Conservation (phyloP, 2,888 invertebrate species). For the Aromia moschata region DNA sequence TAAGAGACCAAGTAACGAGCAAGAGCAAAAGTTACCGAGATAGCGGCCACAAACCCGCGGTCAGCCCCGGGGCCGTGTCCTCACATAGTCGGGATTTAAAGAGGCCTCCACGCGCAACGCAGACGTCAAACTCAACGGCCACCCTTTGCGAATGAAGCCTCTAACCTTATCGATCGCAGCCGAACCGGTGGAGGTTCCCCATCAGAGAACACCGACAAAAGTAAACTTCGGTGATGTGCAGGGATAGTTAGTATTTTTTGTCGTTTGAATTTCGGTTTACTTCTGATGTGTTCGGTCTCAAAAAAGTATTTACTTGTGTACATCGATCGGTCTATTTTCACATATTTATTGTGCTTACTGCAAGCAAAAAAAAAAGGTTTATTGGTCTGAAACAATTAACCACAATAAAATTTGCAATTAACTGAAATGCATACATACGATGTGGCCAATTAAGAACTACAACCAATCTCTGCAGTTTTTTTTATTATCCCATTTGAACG, state of each 20-base stretch:
- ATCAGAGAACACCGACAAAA: constrained; percentile 57
- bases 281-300: constrained; percentile 17
- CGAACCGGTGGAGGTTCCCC: constrained; percentile 59
- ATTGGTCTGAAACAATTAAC: no score
- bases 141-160: constrained; percentile 75
- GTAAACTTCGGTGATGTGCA: constrained; percentile 50
- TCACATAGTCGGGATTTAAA: constrained; percentile 63
- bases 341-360: no score
- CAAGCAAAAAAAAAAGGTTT: no score
- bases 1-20: constrained; percentile 72
- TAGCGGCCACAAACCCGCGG: constrained; percentile 64
- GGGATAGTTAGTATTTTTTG: constrained; percentile 45
- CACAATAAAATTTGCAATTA: no score
- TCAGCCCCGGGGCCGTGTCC: constrained; percentile 63
- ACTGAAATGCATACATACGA: no score
- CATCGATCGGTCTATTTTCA: no score
- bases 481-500: no score
- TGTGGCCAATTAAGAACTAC: no score
- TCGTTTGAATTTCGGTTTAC: neutral
- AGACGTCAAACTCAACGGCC: constrained; percentile 79
- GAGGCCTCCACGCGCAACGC: constrained; percentile 62
- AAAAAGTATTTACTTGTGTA: constrained; percentile 1
- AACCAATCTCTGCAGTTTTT: no score
- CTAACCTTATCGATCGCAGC: constrained; percentile 69
- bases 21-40: constrained; percentile 67